phyloP scores from a whole-genome alignment of 2,888 invertebrate genomes.

The Pyrochroa serraticornis region DNA sequence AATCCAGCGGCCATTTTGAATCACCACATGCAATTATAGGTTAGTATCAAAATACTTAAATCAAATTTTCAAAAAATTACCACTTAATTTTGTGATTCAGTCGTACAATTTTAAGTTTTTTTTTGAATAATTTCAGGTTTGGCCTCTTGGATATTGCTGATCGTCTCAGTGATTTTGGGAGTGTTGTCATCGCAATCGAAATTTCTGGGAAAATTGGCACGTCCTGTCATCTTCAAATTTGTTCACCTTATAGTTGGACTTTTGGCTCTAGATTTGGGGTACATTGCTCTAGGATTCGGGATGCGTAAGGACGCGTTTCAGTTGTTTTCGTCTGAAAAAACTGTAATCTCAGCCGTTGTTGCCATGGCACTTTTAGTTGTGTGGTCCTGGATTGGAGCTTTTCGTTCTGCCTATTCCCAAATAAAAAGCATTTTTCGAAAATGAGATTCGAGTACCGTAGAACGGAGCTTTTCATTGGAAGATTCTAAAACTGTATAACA shows the following conservation, averaged over 20 bases:
- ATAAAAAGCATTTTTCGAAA: slow-evolving; percentile 6
- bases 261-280: slow-evolving; percentile 3
- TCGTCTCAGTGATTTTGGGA: slow-evolving; percentile 7
- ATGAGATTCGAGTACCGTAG: background rate
- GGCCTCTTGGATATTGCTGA: slow-evolving; percentile 10
- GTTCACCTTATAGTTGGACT: slow-evolving; percentile 6
- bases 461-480: too few relatives aligned
- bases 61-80: background rate
- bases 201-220: background rate
- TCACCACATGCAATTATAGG: slow-evolving; percentile 33
- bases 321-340: background rate
- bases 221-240: slow-evolving; percentile 9
- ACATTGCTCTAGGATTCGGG: slow-evolving; percentile 10
- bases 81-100: background rate
- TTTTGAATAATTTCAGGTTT: slow-evolving; percentile 5
- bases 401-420: slow-evolving; percentile 6
- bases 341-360: slow-evolving; percentile 1
- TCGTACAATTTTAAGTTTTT: background rate
- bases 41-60: slow-evolving; percentile 1
- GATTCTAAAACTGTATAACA: too few relatives aligned
- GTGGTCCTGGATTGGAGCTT: slow-evolving; percentile 9
- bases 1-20: slow-evolving; percentile 29
- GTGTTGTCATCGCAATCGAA: background rate
- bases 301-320: slow-evolving; percentile 4
- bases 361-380: slow-evolving; percentile 12